These are phyloP conservation scores for Drosophila differens DNA, from an alignment of 2,888 invertebrate species.

Conservation along the genomic window DNA sequence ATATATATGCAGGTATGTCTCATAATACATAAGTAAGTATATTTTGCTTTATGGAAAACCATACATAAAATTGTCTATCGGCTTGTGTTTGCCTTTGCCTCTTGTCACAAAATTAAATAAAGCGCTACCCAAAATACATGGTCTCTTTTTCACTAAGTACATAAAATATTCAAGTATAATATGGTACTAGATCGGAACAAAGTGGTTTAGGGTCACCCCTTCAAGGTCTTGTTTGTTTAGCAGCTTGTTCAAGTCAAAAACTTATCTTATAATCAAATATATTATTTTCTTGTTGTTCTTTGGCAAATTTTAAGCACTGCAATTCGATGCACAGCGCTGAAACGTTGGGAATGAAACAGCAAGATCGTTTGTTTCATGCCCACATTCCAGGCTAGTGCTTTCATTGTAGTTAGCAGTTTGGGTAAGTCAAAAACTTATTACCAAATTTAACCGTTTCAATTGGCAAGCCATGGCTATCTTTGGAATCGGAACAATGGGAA, in stretches of 20 bases:
- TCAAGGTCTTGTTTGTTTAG: conserved; percentile 7
- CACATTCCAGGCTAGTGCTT: conserved; percentile 27
- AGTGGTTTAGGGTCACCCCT: not conserved
- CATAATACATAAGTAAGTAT: conserved; percentile 29
- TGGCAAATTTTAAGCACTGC: conserved; percentile 35
- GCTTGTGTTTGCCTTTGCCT: conserved; percentile 51
- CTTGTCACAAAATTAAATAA: conserved; percentile 38
- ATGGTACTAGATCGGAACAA: conserved; percentile 17
- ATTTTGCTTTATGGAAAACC: conserved; percentile 33
- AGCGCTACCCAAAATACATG: conserved; percentile 50
- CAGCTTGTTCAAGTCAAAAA: conserved; percentile 18
- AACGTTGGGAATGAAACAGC: conserved; percentile 42
- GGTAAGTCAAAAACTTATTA: conserved; percentile 36
- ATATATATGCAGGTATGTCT: conserved; percentile 51
- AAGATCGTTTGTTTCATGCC: conserved; percentile 39
- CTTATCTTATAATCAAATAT: conserved; percentile 33
- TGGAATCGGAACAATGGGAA: conserved; percentile 19
- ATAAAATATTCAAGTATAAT: conserved; percentile 33
- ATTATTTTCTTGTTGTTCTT: conserved; percentile 23
- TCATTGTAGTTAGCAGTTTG: conserved; percentile 13
- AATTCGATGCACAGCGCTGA: conserved; percentile 2
- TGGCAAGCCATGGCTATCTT: conserved; percentile 8
- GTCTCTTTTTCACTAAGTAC: conserved; percentile 17
- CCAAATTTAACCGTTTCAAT: conserved; percentile 27
- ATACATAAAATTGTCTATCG: conserved; percentile 55